phyloP scores from a whole-genome alignment of 2,113 vertebrate genomes.

The Macrotus californicus region DNA sequence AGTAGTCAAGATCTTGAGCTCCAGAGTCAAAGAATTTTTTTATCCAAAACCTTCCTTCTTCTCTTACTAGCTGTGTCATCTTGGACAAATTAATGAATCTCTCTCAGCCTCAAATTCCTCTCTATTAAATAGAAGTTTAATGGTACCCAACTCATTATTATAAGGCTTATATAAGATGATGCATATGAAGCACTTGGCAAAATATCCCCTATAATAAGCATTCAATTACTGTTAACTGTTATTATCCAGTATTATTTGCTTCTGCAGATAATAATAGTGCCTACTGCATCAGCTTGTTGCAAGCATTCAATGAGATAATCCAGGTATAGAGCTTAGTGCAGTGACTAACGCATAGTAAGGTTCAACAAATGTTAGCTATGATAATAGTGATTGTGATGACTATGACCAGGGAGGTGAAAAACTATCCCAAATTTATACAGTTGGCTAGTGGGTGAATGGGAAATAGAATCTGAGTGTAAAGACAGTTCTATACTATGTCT shows the following conservation, averaged over 20 bases:
- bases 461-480: background rate
- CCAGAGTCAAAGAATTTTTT: background rate
- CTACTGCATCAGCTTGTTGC: background rate
- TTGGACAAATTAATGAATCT: slow-evolving; percentile 11
- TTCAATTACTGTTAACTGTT: background rate
- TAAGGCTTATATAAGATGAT: background rate
- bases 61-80: background rate
- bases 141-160: background rate
- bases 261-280: background rate
- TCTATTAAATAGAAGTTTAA: slow-evolving; percentile 31
- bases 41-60: background rate
- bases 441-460: background rate
- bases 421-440: background rate
- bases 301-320: slow-evolving; percentile 28
- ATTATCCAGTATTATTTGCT: background rate
- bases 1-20: slow-evolving; percentile 21
- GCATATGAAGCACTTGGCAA: background rate
- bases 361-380: background rate
- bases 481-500: background rate
- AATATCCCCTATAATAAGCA: background rate
- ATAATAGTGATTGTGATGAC: background rate
- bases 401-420: background rate
- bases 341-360: background rate
- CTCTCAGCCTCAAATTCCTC: background rate
- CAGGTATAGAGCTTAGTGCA: background rate